Conservation (phyloP, 2,113 vertebrate genomes). For the Scartelaos histophorus region DNA sequence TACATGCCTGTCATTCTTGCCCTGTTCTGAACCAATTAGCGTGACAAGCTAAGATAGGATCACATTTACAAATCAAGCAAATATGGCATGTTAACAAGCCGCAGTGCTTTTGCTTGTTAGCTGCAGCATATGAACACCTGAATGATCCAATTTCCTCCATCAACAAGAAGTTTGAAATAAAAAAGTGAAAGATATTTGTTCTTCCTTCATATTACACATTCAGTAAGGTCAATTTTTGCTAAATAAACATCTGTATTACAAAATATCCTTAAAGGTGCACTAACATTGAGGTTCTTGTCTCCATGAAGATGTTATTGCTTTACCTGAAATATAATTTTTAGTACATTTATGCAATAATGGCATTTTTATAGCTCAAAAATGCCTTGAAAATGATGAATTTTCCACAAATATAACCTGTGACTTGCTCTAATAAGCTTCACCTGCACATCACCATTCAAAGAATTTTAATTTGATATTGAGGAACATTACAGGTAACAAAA, state of each 20-base stretch:
- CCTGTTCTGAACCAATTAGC: background rate
- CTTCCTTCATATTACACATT: slow-evolving; percentile 36
- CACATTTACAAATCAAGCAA: background rate
- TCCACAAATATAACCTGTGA: slow-evolving; percentile 12
- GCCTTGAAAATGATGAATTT: background rate
- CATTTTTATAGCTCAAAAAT: background rate
- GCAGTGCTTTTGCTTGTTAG: background rate
- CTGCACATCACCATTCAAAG: background rate
- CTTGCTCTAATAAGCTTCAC: background rate
- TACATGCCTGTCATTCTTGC: background rate
- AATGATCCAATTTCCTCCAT: background rate
- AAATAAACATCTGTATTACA: slow-evolving; percentile 43
- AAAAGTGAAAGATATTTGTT: slow-evolving; percentile 16
- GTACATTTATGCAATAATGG: background rate
- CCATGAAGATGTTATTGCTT: background rate
- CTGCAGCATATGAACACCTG: background rate
- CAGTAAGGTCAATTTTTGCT: slow-evolving; percentile 33
- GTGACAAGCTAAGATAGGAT: background rate
- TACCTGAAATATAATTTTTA: too few relatives aligned
- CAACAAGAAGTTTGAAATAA: background rate
- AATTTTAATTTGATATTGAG: too few relatives aligned
- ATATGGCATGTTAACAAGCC: background rate
- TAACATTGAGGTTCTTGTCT: background rate
- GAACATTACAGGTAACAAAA: too few relatives aligned
- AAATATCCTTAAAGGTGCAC: slow-evolving; percentile 25